Conservation (phyloP, 2,113 vertebrate genomes). For the Prunella fulvescens region DNA sequence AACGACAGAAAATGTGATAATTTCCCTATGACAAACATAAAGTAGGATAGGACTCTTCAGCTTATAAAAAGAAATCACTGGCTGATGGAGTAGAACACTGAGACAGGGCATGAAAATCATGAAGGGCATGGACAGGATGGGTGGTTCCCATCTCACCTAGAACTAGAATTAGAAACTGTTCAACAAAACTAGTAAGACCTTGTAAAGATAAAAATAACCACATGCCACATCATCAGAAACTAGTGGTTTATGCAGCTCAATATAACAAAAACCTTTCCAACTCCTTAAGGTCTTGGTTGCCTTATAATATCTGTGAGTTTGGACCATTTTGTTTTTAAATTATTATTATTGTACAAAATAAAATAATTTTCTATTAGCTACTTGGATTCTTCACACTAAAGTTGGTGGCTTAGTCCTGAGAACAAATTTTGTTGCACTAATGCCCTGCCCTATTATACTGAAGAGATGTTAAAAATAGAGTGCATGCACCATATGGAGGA, state of each 20-base stretch:
- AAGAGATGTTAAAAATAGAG: neutral
- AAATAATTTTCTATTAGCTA: neutral
- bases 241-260: neutral
- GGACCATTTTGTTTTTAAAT: neutral
- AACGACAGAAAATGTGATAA: neutral
- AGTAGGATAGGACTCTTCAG: neutral
- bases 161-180: neutral
- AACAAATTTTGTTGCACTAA: neutral
- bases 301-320: neutral
- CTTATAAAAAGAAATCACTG: neutral
- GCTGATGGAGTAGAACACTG: neutral
- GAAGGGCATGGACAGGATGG: neutral
- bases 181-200: neutral
- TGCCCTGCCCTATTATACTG: neutral
- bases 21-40: neutral
- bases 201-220: neutral
- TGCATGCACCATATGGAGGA: neutral
- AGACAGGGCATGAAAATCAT: neutral
- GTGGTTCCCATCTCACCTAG: neutral
- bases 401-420: neutral
- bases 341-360: neutral
- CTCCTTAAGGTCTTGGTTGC: neutral
- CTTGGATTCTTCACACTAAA: neutral
- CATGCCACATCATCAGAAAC: neutral
- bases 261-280: neutral